These are phyloP conservation scores for Heliocidaris erythrogramma DNA, from an alignment of 35 echinoderm and acorn worm genomes.

Conservation along the genomic window DNA sequence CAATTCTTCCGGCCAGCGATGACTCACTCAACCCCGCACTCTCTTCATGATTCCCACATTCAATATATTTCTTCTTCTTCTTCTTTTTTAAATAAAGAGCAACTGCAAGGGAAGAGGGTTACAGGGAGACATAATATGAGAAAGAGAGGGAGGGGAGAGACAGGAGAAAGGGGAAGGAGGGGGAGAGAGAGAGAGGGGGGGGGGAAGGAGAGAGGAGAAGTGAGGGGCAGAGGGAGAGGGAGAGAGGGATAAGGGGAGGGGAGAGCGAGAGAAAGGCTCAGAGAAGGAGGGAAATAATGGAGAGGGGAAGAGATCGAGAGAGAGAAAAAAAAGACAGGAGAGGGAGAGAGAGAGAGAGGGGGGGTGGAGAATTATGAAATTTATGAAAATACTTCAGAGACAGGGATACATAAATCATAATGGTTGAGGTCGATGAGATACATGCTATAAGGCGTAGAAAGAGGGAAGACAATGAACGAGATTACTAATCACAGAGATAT, in stretches of 20 bases:
- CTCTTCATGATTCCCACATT: not conserved
- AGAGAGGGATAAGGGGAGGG: not conserved
- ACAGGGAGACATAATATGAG: too few species aligned
- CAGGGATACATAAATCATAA: not conserved
- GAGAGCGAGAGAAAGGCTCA: not conserved
- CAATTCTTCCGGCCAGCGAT: not conserved
- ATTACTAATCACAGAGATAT: too few species aligned
- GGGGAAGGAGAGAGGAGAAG: too few species aligned
- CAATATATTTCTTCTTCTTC: too few species aligned
- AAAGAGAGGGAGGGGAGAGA: too few species aligned
- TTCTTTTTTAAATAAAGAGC: not conserved
- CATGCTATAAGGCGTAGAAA: too few species aligned
- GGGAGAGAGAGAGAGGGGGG: too few species aligned
- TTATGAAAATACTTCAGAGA: too few species aligned
- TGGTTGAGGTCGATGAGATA: too few species aligned
- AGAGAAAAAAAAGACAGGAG: not conserved
- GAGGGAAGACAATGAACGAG: too few species aligned
- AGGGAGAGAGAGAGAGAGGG: not conserved
- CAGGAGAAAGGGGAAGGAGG: too few species aligned
- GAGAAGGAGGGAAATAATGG: not conserved
- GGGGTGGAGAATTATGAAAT: not conserved
- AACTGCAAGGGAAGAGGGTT: not conserved
- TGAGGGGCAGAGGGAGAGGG: not conserved
- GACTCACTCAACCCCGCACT: not conserved
- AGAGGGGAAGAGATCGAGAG: not conserved